Evolutionary conservation across 2,888 invertebrate species (phyloP).

Genomic region (Drosophila dives): DNA sequence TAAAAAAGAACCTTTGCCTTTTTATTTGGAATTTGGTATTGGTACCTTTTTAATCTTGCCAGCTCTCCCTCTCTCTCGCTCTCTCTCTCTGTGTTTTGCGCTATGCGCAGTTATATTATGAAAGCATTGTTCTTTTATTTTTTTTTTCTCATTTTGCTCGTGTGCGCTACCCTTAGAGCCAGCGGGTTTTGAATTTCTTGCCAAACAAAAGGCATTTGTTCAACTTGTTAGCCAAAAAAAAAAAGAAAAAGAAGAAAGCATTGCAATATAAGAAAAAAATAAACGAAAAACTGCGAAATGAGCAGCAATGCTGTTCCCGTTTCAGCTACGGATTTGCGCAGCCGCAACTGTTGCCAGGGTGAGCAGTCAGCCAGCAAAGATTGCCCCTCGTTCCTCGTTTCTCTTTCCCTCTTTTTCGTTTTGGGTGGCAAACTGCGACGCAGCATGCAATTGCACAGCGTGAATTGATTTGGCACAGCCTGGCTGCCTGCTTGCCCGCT

Average conservation of each 20-base stretch:
- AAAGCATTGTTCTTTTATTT: conserved; percentile 74
- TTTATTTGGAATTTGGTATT: conserved; percentile 80
- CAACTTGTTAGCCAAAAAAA: conserved; percentile 53
- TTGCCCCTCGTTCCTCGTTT: background rate
- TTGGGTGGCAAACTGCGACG: conserved; percentile 20
- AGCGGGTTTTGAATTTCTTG: conserved; percentile 74
- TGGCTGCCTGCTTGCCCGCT: conserved; percentile 22
- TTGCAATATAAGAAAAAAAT: background rate
- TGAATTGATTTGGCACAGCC: conserved; percentile 71
- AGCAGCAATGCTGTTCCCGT: conserved; percentile 44
- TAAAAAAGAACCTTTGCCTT: conserved; percentile 75
- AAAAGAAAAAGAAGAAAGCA: background rate
- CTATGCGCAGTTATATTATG: conserved; percentile 69
- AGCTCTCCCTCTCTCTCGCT: background rate
- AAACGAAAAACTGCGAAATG: conserved; percentile 59
- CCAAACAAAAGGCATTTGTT: conserved; percentile 62
- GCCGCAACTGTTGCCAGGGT: conserved; percentile 70
- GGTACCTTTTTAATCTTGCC: conserved; percentile 78
- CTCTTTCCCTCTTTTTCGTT: background rate
- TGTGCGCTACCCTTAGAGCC: conserved; percentile 62
- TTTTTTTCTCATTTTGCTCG: conserved; percentile 10
- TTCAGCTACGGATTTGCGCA: conserved; percentile 43
- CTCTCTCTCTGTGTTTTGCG: conserved; percentile 5
- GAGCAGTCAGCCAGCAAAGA: conserved; percentile 2
- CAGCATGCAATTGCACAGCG: conserved; percentile 63